phyloP scores from a whole-genome alignment of 2,888 invertebrate species.

The Nemotelus nigrinus region DNA sequence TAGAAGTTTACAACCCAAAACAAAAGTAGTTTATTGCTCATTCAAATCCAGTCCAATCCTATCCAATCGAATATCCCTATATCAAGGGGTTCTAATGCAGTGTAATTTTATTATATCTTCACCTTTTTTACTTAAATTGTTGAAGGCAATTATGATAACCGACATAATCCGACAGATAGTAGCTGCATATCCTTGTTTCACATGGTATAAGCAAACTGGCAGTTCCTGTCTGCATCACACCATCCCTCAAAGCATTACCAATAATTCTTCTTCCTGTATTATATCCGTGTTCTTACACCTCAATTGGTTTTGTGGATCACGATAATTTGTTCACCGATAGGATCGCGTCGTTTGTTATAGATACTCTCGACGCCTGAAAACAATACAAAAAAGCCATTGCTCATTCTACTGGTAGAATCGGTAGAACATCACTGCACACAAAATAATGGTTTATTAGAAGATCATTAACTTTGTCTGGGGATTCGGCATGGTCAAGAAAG shows the following conservation, averaged over 20 bases:
- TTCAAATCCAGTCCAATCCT: too few species aligned
- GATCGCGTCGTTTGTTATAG: slow-evolving; percentile 21
- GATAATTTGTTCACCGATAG: slow-evolving; percentile 13
- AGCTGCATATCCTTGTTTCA: too few species aligned
- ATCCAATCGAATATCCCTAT: too few species aligned
- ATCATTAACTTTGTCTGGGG: slow-evolving; percentile 46
- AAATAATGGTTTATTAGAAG: slow-evolving; percentile 41
- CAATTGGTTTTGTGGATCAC: slow-evolving; percentile 37
- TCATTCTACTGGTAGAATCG: background rate
- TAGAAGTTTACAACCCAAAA: too few species aligned
- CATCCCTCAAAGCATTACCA: slow-evolving; percentile 28
- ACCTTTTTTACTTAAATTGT: too few species aligned
- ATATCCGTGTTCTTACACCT: slow-evolving; percentile 44
- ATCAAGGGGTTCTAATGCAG: too few species aligned
- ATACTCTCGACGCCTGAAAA: slow-evolving; percentile 37
- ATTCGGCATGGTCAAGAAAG: slow-evolving; percentile 41
- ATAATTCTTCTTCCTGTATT: slow-evolving; percentile 44
- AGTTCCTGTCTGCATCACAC: background rate
- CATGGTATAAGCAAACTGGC: too few species aligned
- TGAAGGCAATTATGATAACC: too few species aligned
- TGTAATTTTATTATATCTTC: too few species aligned
- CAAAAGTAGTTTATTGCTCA: too few species aligned
- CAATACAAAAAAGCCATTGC: slow-evolving; percentile 20
- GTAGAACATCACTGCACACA: slow-evolving; percentile 1
- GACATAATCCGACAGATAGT: too few species aligned